These are phyloP conservation scores for Phalloptychus januarius DNA, from an alignment of 2,797 vertebrate genomes.

Conservation along the genomic window DNA sequence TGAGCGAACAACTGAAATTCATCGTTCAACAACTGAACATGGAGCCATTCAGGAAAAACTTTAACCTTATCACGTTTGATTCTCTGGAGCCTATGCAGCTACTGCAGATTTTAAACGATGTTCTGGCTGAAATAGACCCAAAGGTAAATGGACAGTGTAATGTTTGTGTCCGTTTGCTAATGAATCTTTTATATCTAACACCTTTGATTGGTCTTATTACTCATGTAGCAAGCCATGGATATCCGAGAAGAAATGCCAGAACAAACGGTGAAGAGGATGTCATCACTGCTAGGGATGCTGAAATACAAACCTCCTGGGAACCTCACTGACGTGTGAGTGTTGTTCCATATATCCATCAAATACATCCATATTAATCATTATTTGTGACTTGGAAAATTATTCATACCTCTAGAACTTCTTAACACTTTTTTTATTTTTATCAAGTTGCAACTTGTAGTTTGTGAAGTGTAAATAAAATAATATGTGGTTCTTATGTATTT, in stretches of 20 bases:
- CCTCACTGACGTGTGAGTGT: constrained; percentile 88
- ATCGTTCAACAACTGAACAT: constrained; percentile 94
- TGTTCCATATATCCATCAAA: background rate
- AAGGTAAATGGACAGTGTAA: constrained; percentile 81
- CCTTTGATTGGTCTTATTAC: background rate
- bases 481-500: background rate
- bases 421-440: background rate
- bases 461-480: background rate
- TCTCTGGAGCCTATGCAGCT: constrained; percentile 92
- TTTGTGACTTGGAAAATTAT: background rate
- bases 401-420: background rate
- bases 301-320: constrained; percentile 93
- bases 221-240: constrained; percentile 89
- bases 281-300: constrained; percentile 89
- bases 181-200: background rate
- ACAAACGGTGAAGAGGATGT: constrained; percentile 94
- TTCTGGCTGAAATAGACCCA: constrained; percentile 93
- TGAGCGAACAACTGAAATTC: constrained; percentile 94
- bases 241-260: constrained; percentile 96
- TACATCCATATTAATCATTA: background rate
- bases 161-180: background rate
- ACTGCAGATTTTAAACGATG: constrained; percentile 92
- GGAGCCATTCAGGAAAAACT: constrained; percentile 94
- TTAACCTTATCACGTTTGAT: constrained; percentile 96
- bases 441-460: background rate